Evolutionary conservation across 2,888 invertebrate species (phyloP).

Genomic region (Belgica antarctica): DNA sequence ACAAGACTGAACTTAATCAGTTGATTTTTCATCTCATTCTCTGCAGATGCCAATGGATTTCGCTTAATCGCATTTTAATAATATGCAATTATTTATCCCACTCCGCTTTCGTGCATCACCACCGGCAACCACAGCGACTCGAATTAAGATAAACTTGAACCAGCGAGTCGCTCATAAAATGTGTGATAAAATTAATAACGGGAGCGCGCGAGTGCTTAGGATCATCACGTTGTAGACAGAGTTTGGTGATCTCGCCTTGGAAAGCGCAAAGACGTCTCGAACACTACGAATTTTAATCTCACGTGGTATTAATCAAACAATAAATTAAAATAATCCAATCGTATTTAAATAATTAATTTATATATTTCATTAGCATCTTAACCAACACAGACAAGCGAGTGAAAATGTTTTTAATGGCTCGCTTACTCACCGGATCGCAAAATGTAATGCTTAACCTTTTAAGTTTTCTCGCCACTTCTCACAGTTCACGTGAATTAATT

Average conservation of each 20-base stretch:
- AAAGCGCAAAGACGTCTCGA: not conserved
- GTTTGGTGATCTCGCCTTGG: not conserved
- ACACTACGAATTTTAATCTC: conserved; percentile 34
- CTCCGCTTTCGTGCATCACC: too few species aligned
- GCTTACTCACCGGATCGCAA: conserved; percentile 40
- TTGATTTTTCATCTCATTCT: not conserved
- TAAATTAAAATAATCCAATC: conserved; percentile 57
- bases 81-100: conserved; percentile 42
- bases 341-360: conserved; percentile 57
- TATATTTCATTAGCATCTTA: conserved; percentile 46
- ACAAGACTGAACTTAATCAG: conserved; percentile 17
- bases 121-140: not conserved
- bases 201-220: not conserved
- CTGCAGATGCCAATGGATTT: conserved; percentile 37
- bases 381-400: conserved; percentile 34
- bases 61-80: conserved; percentile 42
- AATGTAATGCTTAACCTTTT: conserved; percentile 26
- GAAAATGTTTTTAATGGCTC: conserved; percentile 25
- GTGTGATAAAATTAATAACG: conserved; percentile 32
- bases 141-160: conserved; percentile 25
- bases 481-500: not conserved
- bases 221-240: not conserved
- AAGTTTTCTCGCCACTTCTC: not conserved
- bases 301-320: conserved; percentile 48
- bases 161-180: conserved; percentile 32